A percentile compares a stretch with the other conserved stretches of the same genome.
Conservation (phyloP, 2,888 invertebrate genomes). For the Ferrisia virgata region DNA sequence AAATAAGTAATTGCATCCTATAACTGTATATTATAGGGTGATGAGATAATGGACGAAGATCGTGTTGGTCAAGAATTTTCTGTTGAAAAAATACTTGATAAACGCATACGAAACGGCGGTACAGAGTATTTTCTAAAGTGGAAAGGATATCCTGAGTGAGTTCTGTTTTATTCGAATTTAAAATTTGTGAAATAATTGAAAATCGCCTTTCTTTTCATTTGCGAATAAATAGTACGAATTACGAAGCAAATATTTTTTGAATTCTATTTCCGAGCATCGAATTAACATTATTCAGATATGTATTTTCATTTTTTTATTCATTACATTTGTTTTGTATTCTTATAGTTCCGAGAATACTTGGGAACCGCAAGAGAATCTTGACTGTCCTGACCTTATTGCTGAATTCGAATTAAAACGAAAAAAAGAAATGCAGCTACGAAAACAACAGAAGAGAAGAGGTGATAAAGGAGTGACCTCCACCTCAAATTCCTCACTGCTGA, state of each 20-base stretch:
- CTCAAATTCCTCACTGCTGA: background rate
- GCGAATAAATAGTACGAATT: background rate
- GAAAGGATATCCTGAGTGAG: constrained; percentile 71
- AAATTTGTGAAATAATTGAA: too few relatives aligned
- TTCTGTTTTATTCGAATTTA: background rate
- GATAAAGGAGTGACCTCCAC: background rate
- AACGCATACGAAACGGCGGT: constrained; percentile 70
- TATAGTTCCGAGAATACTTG: constrained; percentile 79
- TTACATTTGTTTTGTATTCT: background rate
- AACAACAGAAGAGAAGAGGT: constrained; percentile 51
- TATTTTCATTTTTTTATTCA: background rate
- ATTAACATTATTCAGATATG: too few relatives aligned
- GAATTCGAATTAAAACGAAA: constrained; percentile 78
- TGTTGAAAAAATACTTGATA: constrained; percentile 87
- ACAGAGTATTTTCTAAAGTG: constrained; percentile 73
- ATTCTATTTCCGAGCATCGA: background rate
- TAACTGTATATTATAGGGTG: background rate
- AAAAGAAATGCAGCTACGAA: constrained; percentile 41
- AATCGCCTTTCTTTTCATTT: background rate
- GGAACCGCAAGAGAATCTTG: constrained; percentile 89
- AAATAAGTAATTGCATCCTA: background rate
- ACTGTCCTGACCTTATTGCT: constrained; percentile 81
- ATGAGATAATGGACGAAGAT: constrained; percentile 49
- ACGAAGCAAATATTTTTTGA: background rate
- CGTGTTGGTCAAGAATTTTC: constrained; percentile 74